Evolutionary conservation across 2,888 invertebrate genomes (phyloP).

Genomic region (Anodontia alba): DNA sequence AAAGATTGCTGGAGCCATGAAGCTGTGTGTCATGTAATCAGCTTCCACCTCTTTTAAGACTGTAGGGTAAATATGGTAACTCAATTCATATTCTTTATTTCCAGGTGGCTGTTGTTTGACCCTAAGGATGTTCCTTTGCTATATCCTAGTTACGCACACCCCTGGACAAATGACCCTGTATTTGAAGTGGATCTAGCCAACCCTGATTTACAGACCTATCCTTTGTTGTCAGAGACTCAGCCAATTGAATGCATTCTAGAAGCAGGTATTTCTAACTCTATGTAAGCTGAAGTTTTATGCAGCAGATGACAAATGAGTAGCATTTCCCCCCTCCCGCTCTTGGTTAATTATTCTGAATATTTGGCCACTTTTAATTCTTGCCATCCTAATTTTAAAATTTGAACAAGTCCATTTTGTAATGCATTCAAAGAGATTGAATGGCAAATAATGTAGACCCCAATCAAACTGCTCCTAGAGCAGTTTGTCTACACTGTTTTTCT

Average conservation of each 20-base stretch:
- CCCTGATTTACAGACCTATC: slow-evolving; percentile 70
- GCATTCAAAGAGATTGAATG: too few relatives aligned
- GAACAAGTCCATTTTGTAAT: too few relatives aligned
- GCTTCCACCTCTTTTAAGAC: too few relatives aligned
- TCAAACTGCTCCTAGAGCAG: too few relatives aligned
- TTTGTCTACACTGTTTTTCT: too few relatives aligned
- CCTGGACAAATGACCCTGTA: slow-evolving; percentile 75
- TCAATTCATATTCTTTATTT: slow-evolving; percentile 35
- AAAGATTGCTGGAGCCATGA: too few relatives aligned
- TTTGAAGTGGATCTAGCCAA: slow-evolving; percentile 72
- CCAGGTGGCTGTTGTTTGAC: slow-evolving; percentile 80
- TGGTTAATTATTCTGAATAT: too few relatives aligned
- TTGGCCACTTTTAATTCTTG: too few relatives aligned
- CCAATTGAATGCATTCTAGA: slow-evolving; percentile 77
- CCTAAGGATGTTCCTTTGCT: slow-evolving; percentile 68
- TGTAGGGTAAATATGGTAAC: too few relatives aligned
- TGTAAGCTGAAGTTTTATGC: not conserved
- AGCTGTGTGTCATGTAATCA: too few relatives aligned
- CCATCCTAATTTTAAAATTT: too few relatives aligned
- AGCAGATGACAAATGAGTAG: not conserved
- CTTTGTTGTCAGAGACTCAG: slow-evolving; percentile 69
- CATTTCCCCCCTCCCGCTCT: not conserved
- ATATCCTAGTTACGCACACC: slow-evolving; percentile 74
- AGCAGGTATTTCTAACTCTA: slow-evolving; percentile 68
- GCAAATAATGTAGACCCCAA: too few relatives aligned